Evolutionary conservation across 2,797 vertebrate species (phyloP).

Genomic region (Acanthurus tractus): DNA sequence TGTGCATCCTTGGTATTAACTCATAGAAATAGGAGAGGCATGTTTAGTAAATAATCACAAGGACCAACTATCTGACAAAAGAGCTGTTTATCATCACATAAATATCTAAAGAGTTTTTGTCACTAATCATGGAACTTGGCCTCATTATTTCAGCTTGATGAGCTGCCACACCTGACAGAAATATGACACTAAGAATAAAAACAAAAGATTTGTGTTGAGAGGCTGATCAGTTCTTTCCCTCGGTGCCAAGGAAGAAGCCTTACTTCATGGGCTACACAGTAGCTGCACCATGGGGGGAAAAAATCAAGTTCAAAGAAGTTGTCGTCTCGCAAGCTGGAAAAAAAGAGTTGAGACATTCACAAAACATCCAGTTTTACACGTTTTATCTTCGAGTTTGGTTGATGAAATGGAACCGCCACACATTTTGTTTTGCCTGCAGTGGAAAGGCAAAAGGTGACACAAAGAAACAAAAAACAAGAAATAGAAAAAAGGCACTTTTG

Average conservation of each 20-base stretch:
- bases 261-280: conserved; percentile 66
- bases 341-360: conserved; percentile 73
- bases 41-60: conserved; percentile 41
- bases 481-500: conserved; percentile 57
- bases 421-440: conserved; percentile 84
- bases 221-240: conserved; percentile 74
- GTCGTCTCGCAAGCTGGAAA: conserved; percentile 74
- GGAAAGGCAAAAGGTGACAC: conserved; percentile 82
- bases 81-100: conserved; percentile 62
- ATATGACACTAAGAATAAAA: conserved; percentile 79
- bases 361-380: conserved; percentile 76
- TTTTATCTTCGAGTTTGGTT: conserved; percentile 80
- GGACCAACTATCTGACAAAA: conserved; percentile 49
- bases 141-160: conserved; percentile 87
- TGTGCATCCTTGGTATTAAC: conserved; percentile 17
- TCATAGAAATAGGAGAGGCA: conserved; percentile 8
- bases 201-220: conserved; percentile 74
- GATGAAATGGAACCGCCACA: conserved; percentile 75
- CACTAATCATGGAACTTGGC: conserved; percentile 76
- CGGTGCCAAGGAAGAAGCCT: conserved; percentile 63
- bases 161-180: conserved; percentile 84
- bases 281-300: conserved; percentile 58
- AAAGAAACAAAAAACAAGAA: conserved; percentile 65
- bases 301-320: conserved; percentile 81
- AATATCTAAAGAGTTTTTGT: conserved; percentile 72